phyloP scores from a whole-genome alignment of 2,113 vertebrate genomes.

The Garra rufa region DNA sequence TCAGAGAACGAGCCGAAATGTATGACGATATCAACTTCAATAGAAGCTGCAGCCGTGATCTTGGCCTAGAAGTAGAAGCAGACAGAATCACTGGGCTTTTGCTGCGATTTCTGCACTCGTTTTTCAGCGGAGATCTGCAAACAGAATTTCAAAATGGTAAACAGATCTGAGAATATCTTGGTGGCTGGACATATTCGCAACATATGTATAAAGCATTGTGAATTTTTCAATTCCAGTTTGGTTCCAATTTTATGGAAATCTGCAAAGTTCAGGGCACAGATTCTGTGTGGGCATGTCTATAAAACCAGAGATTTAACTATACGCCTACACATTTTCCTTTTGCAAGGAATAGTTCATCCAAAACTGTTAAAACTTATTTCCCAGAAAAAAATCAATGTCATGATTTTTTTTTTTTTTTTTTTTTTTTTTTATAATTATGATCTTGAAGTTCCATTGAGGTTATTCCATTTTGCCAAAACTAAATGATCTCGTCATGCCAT shows the following conservation, averaged over 20 bases:
- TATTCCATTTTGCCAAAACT: neutral
- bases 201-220: neutral
- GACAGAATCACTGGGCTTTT: neutral
- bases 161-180: neutral
- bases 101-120: neutral
- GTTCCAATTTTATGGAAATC: neutral
- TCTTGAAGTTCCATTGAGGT: neutral
- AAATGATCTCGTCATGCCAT: neutral
- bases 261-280: neutral
- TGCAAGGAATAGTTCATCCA: neutral
- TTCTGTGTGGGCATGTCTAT: neutral
- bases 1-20: constrained; percentile 49
- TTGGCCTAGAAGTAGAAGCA: neutral
- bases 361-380: neutral
- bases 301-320: neutral
- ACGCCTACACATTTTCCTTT: neutral
- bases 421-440: too few species aligned
- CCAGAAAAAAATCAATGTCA: neutral
- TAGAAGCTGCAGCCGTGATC: constrained; percentile 10
- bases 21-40: constrained; percentile 35
- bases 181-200: neutral
- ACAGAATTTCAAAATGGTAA: neutral
- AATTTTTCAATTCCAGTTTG: neutral
- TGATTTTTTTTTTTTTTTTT: neutral
- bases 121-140: neutral